phyloP scores from a whole-genome alignment of 2,113 vertebrate species.

The Equus przewalskii region DNA sequence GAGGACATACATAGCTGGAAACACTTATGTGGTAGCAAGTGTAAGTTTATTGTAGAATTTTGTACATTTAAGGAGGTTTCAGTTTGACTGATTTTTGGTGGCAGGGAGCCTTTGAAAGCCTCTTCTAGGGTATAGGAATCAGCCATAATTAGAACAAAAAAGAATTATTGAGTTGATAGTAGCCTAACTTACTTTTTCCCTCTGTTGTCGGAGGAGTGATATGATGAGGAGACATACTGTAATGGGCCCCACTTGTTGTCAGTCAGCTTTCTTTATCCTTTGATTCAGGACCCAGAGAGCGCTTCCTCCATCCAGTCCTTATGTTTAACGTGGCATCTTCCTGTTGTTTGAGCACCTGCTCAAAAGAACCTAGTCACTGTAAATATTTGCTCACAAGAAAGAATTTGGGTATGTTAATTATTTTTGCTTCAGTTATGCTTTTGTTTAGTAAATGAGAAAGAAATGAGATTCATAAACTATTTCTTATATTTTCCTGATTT shows the following conservation, averaged over 20 bases:
- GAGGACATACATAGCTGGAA: background rate
- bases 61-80: background rate
- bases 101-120: background rate
- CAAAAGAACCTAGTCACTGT: background rate
- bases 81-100: background rate
- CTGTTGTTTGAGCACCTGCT: background rate
- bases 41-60: background rate
- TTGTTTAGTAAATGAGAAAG: background rate
- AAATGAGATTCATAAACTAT: background rate
- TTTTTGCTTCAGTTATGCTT: background rate
- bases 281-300: background rate
- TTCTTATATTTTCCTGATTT: conserved; percentile 20
- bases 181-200: background rate
- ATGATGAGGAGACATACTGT: background rate
- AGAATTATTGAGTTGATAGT: background rate
- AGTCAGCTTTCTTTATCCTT: background rate
- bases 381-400: background rate
- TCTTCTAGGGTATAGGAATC: background rate
- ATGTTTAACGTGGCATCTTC: background rate
- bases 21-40: background rate
- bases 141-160: background rate
- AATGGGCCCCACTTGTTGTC: background rate
- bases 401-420: background rate
- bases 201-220: background rate
- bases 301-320: background rate